Base-by-base conservation (phyloP, 1,140 invertebrate species). In the Drosophila cardini region DNA sequence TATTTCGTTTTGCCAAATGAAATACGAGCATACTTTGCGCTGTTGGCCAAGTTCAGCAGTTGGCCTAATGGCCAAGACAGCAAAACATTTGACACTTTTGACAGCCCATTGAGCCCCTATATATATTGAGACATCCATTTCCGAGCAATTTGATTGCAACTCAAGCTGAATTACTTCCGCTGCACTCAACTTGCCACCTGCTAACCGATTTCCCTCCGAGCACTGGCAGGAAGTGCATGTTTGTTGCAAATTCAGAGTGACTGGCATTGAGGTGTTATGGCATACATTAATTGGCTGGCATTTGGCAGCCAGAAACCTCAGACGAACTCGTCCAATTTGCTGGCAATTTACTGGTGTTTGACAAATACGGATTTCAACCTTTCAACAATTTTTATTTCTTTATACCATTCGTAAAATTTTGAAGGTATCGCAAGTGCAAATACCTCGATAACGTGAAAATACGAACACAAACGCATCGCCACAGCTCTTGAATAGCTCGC, bases 361-460 rank as follows among this genome's bases (percentile, higher is more conserved):
- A 4, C 46, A n/a, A 26, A 30, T 30, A 30, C 1, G 21, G 5
- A 1, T 0, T 26, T 18, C 8, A 15, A 43, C 0, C 9, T 42
- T 2, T n/a, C 10, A 42, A 42, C 38, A 46, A 8, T 46, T 46
- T 46, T 46, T 50, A 36, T 50, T 50, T 15, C 11, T 10, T 46
- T 77, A 89, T 2, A 10, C 15, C 0, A 64, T 52, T 6, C 72
- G 65, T 8, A 90, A n/a, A 7, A 90, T 52, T 48, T 64, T 73
- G 46, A 52, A 90, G 26, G 56, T 75, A 43, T 90, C 80, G 34
- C 83, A 90, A 7, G 71, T 77, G 57, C 89, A 90, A 34, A 80
- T 67, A n/a, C 76, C 67, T 0, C 83, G 85, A 32, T 53, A 77
- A 1, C 75, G 76, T 0, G 77, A 81, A 18, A 91, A 91, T 5